Percentiles rank a stretch among this genome's conserved stretches.
Conservation (phyloP, 2,113 vertebrate species). For the Oncorhynchus kisutch region DNA sequence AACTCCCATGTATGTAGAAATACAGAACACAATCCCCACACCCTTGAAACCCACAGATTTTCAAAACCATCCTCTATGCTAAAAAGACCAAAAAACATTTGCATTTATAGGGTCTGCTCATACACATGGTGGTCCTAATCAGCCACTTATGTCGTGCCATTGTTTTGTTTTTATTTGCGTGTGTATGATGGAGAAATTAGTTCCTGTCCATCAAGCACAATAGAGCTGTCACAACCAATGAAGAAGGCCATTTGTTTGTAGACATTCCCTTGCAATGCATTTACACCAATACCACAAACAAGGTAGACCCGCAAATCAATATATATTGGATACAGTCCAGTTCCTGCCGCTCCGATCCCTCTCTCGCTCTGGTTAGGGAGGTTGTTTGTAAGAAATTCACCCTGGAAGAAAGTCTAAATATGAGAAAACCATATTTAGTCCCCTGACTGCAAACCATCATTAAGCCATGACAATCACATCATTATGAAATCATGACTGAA, state of each 20-base stretch:
- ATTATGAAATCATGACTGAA: background rate
- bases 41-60: background rate
- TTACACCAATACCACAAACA: conserved; percentile 50
- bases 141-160: conserved; percentile 48
- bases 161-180: conserved; percentile 68
- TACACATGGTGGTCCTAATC: conserved; percentile 69
- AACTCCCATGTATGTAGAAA: background rate
- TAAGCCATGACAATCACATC: background rate
- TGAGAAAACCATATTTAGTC: background rate
- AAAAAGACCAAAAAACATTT: conserved; percentile 51
- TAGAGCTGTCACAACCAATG: conserved; percentile 84
- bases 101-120: conserved; percentile 70
- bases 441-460: background rate
- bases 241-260: conserved; percentile 75
- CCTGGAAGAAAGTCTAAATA: background rate
- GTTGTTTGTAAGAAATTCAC: conserved; percentile 22
- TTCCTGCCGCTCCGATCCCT: conserved; percentile 40
- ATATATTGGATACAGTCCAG: conserved; percentile 70
- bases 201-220: conserved; percentile 82
- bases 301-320: conserved; percentile 57
- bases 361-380: conserved; percentile 31
- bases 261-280: conserved; percentile 59
- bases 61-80: background rate
- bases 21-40: background rate
- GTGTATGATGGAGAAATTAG: conserved; percentile 76